Base-by-base conservation (phyloP, 2,113 vertebrate species). In the Poicephalus meyeri region DNA sequence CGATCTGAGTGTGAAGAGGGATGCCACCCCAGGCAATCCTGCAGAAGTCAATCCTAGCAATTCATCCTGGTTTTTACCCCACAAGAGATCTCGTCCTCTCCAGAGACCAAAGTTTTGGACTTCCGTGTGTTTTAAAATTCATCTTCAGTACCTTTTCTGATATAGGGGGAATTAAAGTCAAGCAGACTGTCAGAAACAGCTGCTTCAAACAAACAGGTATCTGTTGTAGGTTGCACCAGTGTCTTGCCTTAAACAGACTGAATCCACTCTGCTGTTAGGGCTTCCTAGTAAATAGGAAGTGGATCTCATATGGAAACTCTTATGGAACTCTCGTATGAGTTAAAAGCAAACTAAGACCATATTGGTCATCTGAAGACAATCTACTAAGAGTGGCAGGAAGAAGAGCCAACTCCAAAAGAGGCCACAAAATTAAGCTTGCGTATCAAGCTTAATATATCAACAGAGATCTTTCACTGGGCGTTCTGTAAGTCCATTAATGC, bases 391-490 rank as follows among this genome's bases (percentile, higher is more conserved):
- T 21, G 8, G 1, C 25, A 71, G 35, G 33, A 50, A 68, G 37
- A 65, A 52, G 66, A 72, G 55, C 3, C 15, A 61, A 10, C 23
- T 76, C 35, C 56, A 64, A 42, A 79, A 55, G 74, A 42, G 42
- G 25, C 4, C 47, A 50, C 42, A 71, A 49, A 81, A 16, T 31
- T 53, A 60, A 8, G 3, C 7, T 35, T 37, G 31, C 0, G 0
- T 20, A 6, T 31, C 26, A 69, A 80, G 55, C 55, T 58, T 58
- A 21, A 37, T 33, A 14, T 31, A 20, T 16, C 29, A 88, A 8
- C 2, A 17, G 71, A 63, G 19, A 79, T 25, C 24, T 10, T 33
- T 60, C 63, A 35, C 42, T 42, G 15, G 11, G 29, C 11, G 20
- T 79, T 58, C 39, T 79, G 37, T 50, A 64, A 29, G 21, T 81